phyloP scores from a whole-genome alignment of 2,888 invertebrate genomes.

The Stenotaenia linearis region DNA sequence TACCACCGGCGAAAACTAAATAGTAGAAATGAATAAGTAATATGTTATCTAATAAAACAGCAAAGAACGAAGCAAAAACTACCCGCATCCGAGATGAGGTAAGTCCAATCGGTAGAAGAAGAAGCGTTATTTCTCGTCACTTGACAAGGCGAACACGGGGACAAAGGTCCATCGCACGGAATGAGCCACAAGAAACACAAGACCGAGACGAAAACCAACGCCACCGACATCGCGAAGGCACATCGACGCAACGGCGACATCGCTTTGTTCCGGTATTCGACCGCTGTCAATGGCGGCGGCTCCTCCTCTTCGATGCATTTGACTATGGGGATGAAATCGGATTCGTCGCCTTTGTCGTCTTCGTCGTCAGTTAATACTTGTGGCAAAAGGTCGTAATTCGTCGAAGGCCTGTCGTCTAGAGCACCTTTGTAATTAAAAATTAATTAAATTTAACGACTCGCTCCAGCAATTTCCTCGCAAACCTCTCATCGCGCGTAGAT shows the following conservation, averaged over 20 bases:
- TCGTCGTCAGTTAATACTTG: slow-evolving; percentile 17
- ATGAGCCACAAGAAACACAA: slow-evolving; percentile 64
- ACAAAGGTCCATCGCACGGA: slow-evolving; percentile 58
- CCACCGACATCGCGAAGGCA: background rate
- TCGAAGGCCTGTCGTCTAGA: background rate
- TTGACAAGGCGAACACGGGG: background rate
- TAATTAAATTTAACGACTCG: too few relatives aligned
- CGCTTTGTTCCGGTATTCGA: background rate
- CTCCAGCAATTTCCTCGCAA: too few relatives aligned
- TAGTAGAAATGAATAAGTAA: background rate
- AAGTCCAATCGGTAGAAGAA: background rate
- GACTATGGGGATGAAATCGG: background rate
- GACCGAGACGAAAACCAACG: background rate
- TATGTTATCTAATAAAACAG: too few relatives aligned
- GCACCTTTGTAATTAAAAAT: too few relatives aligned
- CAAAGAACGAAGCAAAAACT: too few relatives aligned
- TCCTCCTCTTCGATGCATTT: background rate
- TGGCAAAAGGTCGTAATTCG: slow-evolving; percentile 3
- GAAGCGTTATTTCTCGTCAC: background rate
- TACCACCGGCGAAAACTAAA: background rate
- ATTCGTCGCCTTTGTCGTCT: background rate
- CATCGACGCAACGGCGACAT: background rate
- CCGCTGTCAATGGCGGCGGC: background rate
- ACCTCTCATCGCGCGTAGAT: too few relatives aligned
- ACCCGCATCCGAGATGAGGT: background rate